Conservation (phyloP, 2,888 invertebrate genomes). For the Cheilosia vernalis region DNA sequence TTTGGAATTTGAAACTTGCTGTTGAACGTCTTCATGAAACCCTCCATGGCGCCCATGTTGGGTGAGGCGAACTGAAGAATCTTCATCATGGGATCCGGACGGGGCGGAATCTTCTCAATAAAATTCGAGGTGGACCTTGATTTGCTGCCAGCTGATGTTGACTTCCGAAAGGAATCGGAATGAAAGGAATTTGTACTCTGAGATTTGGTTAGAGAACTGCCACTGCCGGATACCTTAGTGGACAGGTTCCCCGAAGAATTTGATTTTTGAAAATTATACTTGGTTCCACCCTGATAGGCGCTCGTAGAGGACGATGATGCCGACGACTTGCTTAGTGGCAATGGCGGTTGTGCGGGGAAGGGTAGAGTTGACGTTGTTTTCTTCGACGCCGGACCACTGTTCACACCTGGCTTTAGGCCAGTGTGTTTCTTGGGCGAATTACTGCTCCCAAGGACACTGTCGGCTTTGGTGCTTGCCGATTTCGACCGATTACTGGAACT, state of each 20-base stretch:
- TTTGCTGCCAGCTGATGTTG: constrained; percentile 39
- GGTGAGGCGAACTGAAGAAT: constrained; percentile 85
- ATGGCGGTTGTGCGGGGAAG: constrained; percentile 44
- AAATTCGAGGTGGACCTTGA: constrained; percentile 54
- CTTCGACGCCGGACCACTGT: constrained; percentile 93
- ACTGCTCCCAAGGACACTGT: constrained; percentile 8
- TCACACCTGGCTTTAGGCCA: constrained; percentile 92
- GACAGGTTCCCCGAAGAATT: constrained; percentile 82
- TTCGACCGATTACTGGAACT: constrained; percentile 51
- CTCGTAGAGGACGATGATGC: constrained; percentile 26
- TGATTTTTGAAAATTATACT: constrained; percentile 82
- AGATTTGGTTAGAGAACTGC: constrained; percentile 79
- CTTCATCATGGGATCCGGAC: constrained; percentile 82
- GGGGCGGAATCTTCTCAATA: constrained; percentile 77
- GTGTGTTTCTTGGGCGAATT: constrained; percentile 87
- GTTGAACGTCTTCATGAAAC: constrained; percentile 90
- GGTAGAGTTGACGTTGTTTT: constrained; percentile 82
- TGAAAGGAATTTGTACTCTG: constrained; percentile 82
- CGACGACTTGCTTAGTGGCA: constrained; percentile 72
- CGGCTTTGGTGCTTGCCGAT: constrained; percentile 26
- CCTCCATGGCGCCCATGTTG: constrained; percentile 88
- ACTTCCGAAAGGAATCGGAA: constrained; percentile 76
- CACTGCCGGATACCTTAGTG: constrained; percentile 78
- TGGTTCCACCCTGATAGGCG: constrained; percentile 72
- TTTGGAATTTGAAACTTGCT: constrained; percentile 95